Conservation (phyloP, 2,113 vertebrate genomes). For the Trogon surrucura region DNA sequence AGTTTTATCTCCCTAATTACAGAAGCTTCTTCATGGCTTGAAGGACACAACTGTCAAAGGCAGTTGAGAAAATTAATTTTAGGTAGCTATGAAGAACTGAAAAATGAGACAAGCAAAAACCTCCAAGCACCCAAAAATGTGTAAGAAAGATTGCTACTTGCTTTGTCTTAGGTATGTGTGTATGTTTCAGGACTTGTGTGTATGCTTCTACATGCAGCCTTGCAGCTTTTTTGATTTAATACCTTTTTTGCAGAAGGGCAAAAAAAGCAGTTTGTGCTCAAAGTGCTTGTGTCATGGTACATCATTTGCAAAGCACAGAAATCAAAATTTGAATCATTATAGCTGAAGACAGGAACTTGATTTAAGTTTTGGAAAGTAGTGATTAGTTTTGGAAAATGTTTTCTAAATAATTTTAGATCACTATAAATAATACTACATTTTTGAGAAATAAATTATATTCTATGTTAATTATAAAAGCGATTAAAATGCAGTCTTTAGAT, state of each 20-base stretch:
- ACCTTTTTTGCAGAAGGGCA: not conserved
- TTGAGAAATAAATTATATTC: not conserved
- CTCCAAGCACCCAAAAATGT: not conserved
- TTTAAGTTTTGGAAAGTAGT: not conserved
- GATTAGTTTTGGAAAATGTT: not conserved
- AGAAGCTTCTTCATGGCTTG: not conserved
- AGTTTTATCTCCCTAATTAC: not conserved
- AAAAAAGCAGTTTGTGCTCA: not conserved
- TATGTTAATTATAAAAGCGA: not conserved
- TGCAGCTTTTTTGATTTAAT: not conserved
- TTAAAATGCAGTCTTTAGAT: not conserved
- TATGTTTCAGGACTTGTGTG: not conserved
- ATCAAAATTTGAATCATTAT: not conserved
- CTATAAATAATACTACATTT: not conserved
- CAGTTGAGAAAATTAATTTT: not conserved
- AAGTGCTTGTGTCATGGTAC: rapidly evolving
- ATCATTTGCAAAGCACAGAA: not conserved
- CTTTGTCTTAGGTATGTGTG: not conserved
- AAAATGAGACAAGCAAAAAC: not conserved
- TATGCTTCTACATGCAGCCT: not conserved
- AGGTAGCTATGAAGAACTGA: not conserved
- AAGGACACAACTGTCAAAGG: not conserved
- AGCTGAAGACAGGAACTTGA: not conserved
- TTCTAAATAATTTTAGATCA: not conserved
- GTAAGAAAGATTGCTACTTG: not conserved